Evolutionary conservation across 2,113 vertebrate genomes (phyloP).

Genomic region (Cinclus cinclus): DNA sequence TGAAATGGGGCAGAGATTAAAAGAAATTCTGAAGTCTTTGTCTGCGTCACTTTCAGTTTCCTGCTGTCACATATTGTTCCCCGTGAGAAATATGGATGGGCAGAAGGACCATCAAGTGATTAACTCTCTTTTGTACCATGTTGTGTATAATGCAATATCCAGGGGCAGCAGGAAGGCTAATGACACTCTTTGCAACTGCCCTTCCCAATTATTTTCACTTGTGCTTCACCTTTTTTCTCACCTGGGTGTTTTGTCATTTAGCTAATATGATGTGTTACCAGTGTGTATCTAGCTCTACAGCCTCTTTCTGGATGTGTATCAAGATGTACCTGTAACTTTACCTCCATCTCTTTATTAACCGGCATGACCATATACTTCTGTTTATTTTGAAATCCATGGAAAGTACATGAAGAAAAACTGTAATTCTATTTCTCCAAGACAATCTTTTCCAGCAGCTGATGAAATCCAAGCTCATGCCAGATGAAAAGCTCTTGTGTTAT

Average conservation of each 20-base stretch:
- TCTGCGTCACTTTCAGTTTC: background rate
- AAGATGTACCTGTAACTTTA: constrained; percentile 16
- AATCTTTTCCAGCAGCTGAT: constrained; percentile 52
- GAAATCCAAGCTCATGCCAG: constrained; percentile 47
- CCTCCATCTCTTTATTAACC: constrained; percentile 10
- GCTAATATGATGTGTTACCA: background rate
- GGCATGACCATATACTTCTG: background rate
- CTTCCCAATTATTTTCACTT: background rate
- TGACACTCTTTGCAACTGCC: background rate
- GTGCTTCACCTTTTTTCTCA: background rate
- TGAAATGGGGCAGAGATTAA: background rate
- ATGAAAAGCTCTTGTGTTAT: constrained; percentile 64
- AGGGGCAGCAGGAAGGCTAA: background rate
- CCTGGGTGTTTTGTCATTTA: background rate
- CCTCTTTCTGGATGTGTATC: background rate
- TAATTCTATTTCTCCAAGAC: constrained; percentile 59
- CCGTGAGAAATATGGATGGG: background rate
- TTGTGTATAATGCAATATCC: background rate
- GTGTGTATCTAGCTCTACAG: background rate
- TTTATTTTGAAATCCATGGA: constrained; percentile 67
- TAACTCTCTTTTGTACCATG: background rate
- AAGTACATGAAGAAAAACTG: background rate
- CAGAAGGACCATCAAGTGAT: background rate
- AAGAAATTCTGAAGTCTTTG: background rate
- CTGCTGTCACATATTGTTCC: background rate